phyloP scores from a whole-genome alignment of 1,140 invertebrate species.

The Pentalonia nigronervosa region DNA sequence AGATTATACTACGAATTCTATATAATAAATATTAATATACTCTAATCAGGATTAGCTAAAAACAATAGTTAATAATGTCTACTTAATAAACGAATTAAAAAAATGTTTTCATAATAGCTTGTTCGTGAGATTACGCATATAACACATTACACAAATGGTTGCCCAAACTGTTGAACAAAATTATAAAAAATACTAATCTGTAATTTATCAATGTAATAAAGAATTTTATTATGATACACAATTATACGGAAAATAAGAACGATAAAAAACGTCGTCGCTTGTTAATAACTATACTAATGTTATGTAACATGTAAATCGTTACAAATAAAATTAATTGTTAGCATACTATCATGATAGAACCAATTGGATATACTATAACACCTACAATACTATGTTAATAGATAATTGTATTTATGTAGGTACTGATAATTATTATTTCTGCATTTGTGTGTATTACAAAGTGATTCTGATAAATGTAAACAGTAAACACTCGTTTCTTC shows the following conservation, averaged over 20 bases:
- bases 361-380: not conserved
- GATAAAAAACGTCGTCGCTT: not conserved
- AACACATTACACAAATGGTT: not conserved
- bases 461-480: not conserved
- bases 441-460: not conserved
- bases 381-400: not conserved
- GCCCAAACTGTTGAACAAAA: not conserved
- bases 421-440: not conserved
- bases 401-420: not conserved
- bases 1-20: conserved; percentile 11
- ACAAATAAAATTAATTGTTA: conserved; percentile 3
- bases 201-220: conserved; percentile 32
- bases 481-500: too few species aligned
- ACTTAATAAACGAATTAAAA: not conserved
- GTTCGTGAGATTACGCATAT: not conserved
- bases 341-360: not conserved
- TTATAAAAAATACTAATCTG: not conserved
- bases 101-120: not conserved
- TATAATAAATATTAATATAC: not conserved
- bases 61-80: not conserved
- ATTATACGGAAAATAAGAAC: not conserved
- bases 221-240: conserved; percentile 10
- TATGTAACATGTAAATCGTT: not conserved
- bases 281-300: not conserved
- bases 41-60: not conserved